Base-by-base conservation (phyloP, 1,140 invertebrate species). In the Marisa cornuarietis region DNA sequence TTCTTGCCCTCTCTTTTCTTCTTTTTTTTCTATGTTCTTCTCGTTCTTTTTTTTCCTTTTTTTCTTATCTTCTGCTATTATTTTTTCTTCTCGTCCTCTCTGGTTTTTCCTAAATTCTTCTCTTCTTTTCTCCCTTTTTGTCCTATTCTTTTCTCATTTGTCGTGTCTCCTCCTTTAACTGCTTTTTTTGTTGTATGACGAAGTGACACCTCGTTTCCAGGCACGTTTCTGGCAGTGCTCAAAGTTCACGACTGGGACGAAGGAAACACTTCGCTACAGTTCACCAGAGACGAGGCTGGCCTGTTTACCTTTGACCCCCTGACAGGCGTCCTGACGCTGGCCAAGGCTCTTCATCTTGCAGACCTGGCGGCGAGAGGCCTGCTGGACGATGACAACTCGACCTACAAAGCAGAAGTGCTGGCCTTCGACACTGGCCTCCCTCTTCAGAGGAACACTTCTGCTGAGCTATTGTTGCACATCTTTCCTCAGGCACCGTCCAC, bases 241-340 rank as follows among this genome's bases (percentile, higher is more conserved):
- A 31, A 62, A 26, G 79, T 81, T 24, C 54, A n/a, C 7, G 87
- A 88, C 93, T 18, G 88, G 96, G 51, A 95, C 93, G 84, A 86
- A 68, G 83, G 77, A 93, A 94, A 79, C 96, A 96, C 92, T 93
- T 94, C 74, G 51, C 83, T 80, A 18, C 73, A 31, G 20, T 69
- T 85, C n/a, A 61, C 68, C 0, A 63, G 69, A 49, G 66, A 79
- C 31, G 14, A 77, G n/a, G 65, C 72, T 10, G 14, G 54, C 31
- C 24, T 81, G 54, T 98, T 98, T 90, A 92, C 93, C 74, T 96
- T 98, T 85, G 94, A 95, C 13, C 93, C 95, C 84, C 93, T 94
- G 10, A 96, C 95, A 0, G 96, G 96, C 7, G 95, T 97, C n/a
- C 94, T 98, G 73, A 96, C 95, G 89, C 90, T 98, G 14, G 95